Evolutionary conservation across 1,140 invertebrate species (phyloP).

Genomic region (Apis dorsata): DNA sequence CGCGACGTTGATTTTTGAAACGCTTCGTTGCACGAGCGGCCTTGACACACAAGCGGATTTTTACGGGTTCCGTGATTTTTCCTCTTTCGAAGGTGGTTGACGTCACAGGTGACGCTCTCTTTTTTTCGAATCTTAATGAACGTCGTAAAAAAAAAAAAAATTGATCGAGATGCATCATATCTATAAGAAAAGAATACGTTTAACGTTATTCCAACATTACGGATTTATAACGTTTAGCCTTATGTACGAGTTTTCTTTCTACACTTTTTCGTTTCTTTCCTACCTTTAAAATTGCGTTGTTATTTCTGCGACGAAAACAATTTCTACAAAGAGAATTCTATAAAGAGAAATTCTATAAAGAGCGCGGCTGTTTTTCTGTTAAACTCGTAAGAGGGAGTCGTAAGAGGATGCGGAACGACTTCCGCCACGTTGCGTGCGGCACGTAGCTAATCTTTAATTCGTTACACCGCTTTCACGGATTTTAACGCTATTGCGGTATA

Average conservation of each 20-base stretch:
- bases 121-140: too few species aligned
- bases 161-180: too few species aligned
- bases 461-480: neutral
- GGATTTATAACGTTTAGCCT: too few species aligned
- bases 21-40: constrained; percentile 20
- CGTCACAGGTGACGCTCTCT: neutral
- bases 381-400: neutral
- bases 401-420: constrained; percentile 19
- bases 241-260: too few species aligned
- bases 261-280: too few species aligned
- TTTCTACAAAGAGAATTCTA: too few species aligned
- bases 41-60: constrained; percentile 29
- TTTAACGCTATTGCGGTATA: neutral
- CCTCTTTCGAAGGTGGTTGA: neutral
- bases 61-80: constrained; percentile 9
- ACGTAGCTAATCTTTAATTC: constrained; percentile 3
- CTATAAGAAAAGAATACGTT: too few species aligned
- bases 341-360: too few species aligned
- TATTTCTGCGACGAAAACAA: too few species aligned
- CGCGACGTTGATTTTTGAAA: constrained; percentile 2
- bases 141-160: too few species aligned
- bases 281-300: too few species aligned
- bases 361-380: neutral
- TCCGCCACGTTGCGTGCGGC: neutral
- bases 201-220: too few species aligned